Base-by-base conservation (phyloP, 2,888 invertebrate genomes). In the Argyra leucocephala region DNA sequence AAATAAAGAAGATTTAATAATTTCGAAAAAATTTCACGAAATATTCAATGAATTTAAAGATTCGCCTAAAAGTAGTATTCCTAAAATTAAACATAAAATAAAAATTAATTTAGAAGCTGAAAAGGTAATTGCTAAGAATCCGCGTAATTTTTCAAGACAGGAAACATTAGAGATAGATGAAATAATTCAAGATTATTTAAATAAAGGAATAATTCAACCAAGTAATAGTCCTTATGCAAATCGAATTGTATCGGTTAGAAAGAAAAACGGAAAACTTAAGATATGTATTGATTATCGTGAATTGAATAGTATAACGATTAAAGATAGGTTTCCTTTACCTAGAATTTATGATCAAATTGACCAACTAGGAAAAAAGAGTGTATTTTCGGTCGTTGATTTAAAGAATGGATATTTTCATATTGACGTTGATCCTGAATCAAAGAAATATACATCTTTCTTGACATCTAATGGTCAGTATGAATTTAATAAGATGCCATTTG, bases 251-350 rank as follows among this genome's bases (percentile, higher is more conserved):
- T 61, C 74, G 9, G 71, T 73, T 24, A 57, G 26, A 22, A 69
- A 69, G 63, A 70, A 68, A 37, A 64, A 68, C 23, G 67, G 65
- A 7, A 61, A 23, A 10, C 62, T 36, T 4, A 48, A 67, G n/a
- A n/a, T n/a, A n/a, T n/a, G 78, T 67, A 71, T 80, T 0, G 78
- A 80, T 66, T 81, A 75, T 67, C 66, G 79, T 10, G 67, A 69
- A 24, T 61, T 79, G 1, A 80, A 80, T 69, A 65, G 67, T 18
- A 72, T 74, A 67, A 73, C 76, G 0, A 65, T 73, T 2, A 75
- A 74, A 63, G 76, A 76, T 63, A 66, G 71, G 57, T 76, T 72
- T 67, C 77, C 76, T 2, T 66, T 79, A 15, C 76, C 78, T 1
- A 24, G 76, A 5, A 77, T 77, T 15, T 76, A 78, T 63, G 75